Conservation (phyloP, 2,113 vertebrate species). For the Columbina picui region DNA sequence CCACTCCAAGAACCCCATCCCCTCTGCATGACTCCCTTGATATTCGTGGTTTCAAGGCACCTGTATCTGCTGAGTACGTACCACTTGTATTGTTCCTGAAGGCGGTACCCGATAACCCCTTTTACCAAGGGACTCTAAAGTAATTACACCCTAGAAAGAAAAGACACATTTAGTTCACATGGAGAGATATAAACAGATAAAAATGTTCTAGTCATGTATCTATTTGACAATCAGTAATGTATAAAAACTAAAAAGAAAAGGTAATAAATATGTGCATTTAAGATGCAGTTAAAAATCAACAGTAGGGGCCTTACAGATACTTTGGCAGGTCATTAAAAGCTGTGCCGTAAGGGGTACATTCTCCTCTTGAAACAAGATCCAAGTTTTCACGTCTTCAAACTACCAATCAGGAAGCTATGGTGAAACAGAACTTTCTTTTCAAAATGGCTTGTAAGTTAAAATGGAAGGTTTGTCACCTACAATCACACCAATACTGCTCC, state of each 20-base stretch:
- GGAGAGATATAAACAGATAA: neutral
- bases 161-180: slow-evolving; percentile 43
- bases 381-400: neutral
- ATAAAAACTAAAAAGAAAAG: neutral
- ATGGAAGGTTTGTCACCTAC: neutral
- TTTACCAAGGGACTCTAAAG: slow-evolving; percentile 97
- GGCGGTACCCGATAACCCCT: slow-evolving; percentile 98
- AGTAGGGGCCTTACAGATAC: neutral
- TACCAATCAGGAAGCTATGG: neutral
- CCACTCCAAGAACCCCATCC: slow-evolving; percentile 49
- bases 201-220: neutral
- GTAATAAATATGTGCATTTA: neutral
- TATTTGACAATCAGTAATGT: neutral
- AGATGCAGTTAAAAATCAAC: neutral
- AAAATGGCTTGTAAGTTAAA: neutral
- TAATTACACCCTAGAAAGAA: slow-evolving; percentile 90
- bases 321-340: neutral
- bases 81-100: slow-evolving; percentile 99
- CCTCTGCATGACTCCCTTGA: slow-evolving; percentile 40
- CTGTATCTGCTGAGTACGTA: slow-evolving; percentile 76
- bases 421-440: neutral
- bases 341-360: neutral
- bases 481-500: neutral
- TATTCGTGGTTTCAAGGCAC: slow-evolving; percentile 44
- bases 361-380: neutral